Percentiles rank a stretch among this genome's conserved stretches.
phyloP scores from a whole-genome alignment of 2,797 vertebrate genomes.

The Aselliscus stoliczkanus region DNA sequence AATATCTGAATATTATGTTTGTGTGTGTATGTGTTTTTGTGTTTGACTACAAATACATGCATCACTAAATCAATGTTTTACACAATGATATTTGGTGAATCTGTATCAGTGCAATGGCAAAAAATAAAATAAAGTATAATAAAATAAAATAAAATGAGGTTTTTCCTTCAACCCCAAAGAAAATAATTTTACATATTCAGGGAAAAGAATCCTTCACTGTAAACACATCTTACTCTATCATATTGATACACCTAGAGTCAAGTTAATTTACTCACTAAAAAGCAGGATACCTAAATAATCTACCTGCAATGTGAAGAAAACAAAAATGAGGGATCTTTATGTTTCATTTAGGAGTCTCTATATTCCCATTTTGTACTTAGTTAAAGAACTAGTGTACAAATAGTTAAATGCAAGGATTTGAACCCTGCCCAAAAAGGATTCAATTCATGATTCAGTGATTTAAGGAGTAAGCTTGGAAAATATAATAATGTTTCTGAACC shows the following conservation, averaged over 20 bases:
- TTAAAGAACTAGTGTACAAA: background rate
- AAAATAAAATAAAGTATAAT: background rate
- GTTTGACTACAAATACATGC: background rate
- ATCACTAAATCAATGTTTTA: background rate
- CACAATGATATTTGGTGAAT: background rate
- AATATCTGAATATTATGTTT: background rate
- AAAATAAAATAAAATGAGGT: rapidly evolving
- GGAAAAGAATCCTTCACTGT: background rate
- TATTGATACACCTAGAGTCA: background rate
- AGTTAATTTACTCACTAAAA: background rate
- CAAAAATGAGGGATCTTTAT: background rate
- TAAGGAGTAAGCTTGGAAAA: background rate
- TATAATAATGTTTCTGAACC: background rate
- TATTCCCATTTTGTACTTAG: background rate
- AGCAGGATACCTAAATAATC: background rate
- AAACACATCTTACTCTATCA: background rate
- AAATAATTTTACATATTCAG: background rate
- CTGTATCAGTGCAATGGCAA: background rate
- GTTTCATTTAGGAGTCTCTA: background rate
- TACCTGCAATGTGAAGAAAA: background rate
- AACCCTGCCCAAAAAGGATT: background rate
- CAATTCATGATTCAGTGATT: background rate
- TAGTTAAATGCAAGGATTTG: background rate
- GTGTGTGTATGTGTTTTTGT: background rate
- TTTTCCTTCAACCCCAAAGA: background rate